Percentiles rank a stretch among this genome's conserved stretches.
Conservation (phyloP, 2,113 vertebrate genomes). For the Motacilla alba region DNA sequence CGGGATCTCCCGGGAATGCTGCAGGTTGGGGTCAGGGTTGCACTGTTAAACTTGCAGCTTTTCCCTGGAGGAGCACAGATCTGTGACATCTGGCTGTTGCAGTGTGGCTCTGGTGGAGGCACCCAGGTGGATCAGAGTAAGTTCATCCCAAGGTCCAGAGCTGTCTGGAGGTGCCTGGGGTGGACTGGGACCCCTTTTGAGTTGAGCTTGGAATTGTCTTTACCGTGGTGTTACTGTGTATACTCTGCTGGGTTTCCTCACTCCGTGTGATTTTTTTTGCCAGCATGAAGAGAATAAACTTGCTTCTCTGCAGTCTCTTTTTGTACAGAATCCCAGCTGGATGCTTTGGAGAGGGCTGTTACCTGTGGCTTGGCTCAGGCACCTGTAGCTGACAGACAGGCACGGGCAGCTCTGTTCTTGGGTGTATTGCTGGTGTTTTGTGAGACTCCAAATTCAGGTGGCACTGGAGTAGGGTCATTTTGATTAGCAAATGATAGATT, state of each 20-base stretch:
- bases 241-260: not conserved
- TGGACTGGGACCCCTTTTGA: not conserved
- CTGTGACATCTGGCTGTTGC: not conserved
- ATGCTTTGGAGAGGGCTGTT: not conserved
- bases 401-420: fast-evolving
- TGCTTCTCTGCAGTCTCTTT: not conserved
- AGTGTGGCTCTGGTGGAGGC: not conserved
- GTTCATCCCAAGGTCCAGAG: not conserved
- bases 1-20: fast-evolving
- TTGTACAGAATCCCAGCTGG: fast-evolving
- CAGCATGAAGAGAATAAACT: fast-evolving
- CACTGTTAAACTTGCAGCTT: not conserved
- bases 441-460: not conserved
- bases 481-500: not conserved
- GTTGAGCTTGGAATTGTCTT: too few relatives aligned
- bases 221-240: fast-evolving
- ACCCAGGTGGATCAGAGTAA: not conserved
- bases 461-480: not conserved
- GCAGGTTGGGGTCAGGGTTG: not conserved
- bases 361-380: not conserved
- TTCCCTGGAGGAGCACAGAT: not conserved
- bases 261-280: not conserved
- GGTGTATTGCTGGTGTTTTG: not conserved
- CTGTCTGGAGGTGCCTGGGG: too few relatives aligned
- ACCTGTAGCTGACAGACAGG: not conserved